phyloP scores from a whole-genome alignment of 2,797 vertebrate genomes.

The Semotilus atromaculatus region DNA sequence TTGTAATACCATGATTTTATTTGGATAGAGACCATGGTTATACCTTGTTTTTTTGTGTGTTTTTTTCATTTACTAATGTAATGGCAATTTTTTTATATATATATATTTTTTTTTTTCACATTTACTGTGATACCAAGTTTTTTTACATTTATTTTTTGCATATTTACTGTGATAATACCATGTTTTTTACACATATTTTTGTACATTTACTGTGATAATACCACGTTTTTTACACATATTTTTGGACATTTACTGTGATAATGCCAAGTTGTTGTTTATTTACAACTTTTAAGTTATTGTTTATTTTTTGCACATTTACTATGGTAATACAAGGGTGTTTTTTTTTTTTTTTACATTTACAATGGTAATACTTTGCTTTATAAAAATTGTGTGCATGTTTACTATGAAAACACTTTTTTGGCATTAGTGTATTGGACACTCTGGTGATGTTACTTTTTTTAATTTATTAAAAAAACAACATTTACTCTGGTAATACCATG shows the following conservation, averaged over 20 bases:
- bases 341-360: no score
- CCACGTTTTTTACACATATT: no score
- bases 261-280: neutral
- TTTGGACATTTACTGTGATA: no score
- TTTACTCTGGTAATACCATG: neutral
- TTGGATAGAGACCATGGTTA: neutral
- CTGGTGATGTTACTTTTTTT: neutral
- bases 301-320: neutral
- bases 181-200: no score
- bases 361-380: neutral
- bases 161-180: neutral
- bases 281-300: no score
- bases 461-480: no score
- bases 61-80: neutral
- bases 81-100: neutral
- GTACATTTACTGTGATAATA: no score
- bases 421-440: no score
- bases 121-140: neutral
- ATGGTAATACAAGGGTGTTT: accelerated
- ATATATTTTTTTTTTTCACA: neutral
- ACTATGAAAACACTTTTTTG: neutral
- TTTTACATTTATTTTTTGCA: neutral
- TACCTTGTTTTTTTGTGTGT: no score
- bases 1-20: neutral
- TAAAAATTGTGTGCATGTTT: neutral